phyloP scores from a whole-genome alignment of 2,888 invertebrate species.

The Steinernema carpocapsae region DNA sequence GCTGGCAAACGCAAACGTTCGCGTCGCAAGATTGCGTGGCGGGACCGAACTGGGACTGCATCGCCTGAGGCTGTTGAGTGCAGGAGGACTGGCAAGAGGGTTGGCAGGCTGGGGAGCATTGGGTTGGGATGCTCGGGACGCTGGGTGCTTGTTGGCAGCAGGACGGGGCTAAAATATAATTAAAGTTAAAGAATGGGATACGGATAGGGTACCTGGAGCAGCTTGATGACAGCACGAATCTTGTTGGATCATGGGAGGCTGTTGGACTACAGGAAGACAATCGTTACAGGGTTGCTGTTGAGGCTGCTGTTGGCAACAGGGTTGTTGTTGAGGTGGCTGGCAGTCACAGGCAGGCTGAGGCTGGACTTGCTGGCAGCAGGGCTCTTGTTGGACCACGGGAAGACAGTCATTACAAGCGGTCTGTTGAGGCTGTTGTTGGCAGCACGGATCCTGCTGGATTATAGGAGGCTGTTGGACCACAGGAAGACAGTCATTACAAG shows the following conservation, averaged over 20 bases:
- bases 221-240: conserved; percentile 39
- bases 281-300: too few species aligned
- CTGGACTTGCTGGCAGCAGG: conserved; percentile 39
- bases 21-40: conserved; percentile 59
- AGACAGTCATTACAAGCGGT: conserved; percentile 28
- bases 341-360: conserved; percentile 32
- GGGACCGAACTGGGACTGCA: conserved; percentile 41
- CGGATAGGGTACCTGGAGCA: background rate
- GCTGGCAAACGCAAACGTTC: conserved; percentile 58
- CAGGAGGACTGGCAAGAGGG: conserved; percentile 54
- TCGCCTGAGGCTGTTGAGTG: conserved; percentile 42
- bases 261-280: conserved; percentile 1
- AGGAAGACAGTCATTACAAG: conserved; percentile 35
- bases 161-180: background rate
- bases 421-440: conserved; percentile 37
- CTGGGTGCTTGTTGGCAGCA: conserved; percentile 35
- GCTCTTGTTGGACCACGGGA: conserved; percentile 42
- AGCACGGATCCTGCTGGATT: conserved; percentile 37
- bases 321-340: conserved; percentile 22
- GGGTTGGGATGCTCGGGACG: conserved; percentile 50
- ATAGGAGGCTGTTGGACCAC: too few species aligned
- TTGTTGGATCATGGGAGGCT: too few species aligned
- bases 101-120: conserved; percentile 57
- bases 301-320: too few species aligned
- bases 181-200: background rate